Base-by-base conservation (phyloP, 2,797 vertebrate genomes). In the Neosilurus mollespiculum region DNA sequence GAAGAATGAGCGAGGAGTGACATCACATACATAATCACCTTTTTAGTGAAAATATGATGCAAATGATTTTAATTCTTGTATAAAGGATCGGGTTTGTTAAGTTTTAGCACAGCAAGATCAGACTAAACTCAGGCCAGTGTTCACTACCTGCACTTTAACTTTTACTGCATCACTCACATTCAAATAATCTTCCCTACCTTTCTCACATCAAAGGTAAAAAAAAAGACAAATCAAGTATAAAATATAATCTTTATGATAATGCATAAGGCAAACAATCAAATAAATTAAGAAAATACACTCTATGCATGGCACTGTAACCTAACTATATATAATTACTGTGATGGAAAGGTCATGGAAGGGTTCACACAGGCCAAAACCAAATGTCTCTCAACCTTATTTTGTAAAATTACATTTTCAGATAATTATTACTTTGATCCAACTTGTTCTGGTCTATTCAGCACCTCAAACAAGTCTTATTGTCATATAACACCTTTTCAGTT, bases 181-280 rank as follows among this genome's bases (percentile, higher is more conserved):
- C 86, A 64, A 30, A 49, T 34, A 51, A 12, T 79, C 59, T 9
- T 59, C 61, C 64, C 87, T 85, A 85, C 84, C 86, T 75, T 69
- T 73, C 88, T 87, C 84, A 87, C 70, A 49, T 90, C 83, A 80
- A 59, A 87, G 85, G 82, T 88, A 72, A 58, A 65, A 59, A 89
- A 75, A 88, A 91, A 86, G 37, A 86, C 82, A 87, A 84, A 73
- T n/a, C 15, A 90, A 86, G 85, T 93, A 94, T 91, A 93, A 94
- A 94, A 93, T 87, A 89, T 83, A 65, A 80, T 89, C 30, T 90
- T 86, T 90, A 87, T 90, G 81, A 81, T 87, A 53, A 80, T 82
- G 85, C 83, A 85, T 85, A 43, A 43, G 86, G 87, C 88, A 87
- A 85, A 87, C 73, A 43, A 18, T 51, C 70, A 65, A 69, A 85